Percentiles rank a stretch among this genome's conserved stretches.
These are phyloP conservation scores for Tragulus kanchil DNA, from an alignment of 2,113 vertebrate genomes.

Conservation along the genomic window DNA sequence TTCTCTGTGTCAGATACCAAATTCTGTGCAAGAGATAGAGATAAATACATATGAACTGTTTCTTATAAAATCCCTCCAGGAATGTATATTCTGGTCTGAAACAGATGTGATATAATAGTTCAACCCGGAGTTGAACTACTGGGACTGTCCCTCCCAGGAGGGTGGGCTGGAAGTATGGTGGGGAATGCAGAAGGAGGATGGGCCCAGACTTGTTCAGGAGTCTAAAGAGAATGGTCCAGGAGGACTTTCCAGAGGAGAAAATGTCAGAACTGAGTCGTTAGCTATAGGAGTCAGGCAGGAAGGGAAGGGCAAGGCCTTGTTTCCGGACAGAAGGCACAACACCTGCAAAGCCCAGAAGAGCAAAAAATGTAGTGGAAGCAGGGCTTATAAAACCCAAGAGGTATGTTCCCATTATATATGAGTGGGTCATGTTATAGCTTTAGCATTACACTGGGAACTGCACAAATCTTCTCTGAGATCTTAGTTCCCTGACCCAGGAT, in stretches of 20 bases:
- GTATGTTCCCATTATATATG: rapidly evolving
- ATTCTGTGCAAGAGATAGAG: not conserved
- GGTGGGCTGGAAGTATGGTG: rapidly evolving
- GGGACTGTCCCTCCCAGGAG: not conserved
- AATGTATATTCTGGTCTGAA: not conserved
- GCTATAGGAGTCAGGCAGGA: not conserved
- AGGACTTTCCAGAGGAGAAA: not conserved
- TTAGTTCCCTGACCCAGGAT: not conserved
- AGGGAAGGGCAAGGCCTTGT: not conserved
- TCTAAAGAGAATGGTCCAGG: not conserved
- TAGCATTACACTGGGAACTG: not conserved
- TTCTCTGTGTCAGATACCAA: not conserved
- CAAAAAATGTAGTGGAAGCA: not conserved
- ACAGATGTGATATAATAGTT: too few relatives aligned
- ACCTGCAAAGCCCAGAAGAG: not conserved
- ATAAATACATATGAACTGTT: not conserved
- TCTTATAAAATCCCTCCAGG: not conserved
- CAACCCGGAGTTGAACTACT: not conserved
- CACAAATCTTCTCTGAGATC: not conserved
- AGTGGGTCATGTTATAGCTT: not conserved
- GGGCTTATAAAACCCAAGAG: not conserved
- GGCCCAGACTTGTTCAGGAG: not conserved
- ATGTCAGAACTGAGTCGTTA: not conserved
- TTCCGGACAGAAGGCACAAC: not conserved
- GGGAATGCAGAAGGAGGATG: not conserved